phyloP scores from a whole-genome alignment of 1,140 invertebrate genomes.

The Geopemphigus sp. region DNA sequence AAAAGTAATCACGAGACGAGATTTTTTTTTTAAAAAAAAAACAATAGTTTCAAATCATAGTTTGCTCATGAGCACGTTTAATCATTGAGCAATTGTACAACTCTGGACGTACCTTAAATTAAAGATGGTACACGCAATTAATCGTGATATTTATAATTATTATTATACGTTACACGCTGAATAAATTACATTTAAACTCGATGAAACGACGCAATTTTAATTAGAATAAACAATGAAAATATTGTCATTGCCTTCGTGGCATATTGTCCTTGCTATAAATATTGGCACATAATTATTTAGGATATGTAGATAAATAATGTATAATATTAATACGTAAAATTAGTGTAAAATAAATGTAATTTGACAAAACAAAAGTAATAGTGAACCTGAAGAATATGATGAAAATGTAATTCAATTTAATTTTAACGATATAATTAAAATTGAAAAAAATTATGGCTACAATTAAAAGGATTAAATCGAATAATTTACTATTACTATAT shows the following conservation, averaged over 20 bases:
- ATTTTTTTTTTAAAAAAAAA: not conserved
- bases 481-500: too few relatives aligned
- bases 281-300: conserved; percentile 35
- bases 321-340: not conserved
- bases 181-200: not conserved
- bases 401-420: not conserved
- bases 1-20: not conserved
- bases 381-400: not conserved
- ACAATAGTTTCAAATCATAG: too few relatives aligned
- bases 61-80: not conserved
- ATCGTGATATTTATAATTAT: not conserved
- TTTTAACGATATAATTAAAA: not conserved
- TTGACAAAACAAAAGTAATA: not conserved
- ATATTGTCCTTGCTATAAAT: conserved; percentile 26
- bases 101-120: conserved; percentile 6
- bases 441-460: not conserved
- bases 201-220: not conserved
- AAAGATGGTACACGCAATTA: not conserved
- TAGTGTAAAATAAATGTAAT: not conserved
- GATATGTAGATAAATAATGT: conserved; percentile 18
- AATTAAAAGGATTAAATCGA: not conserved
- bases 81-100: not conserved
- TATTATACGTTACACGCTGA: not conserved
- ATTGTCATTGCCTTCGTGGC: conserved; percentile 15
- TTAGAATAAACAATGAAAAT: conserved; percentile 1